A percentile compares a stretch with the other conserved stretches of the same genome.
phyloP scores from a whole-genome alignment of 2,888 invertebrate species.

The Chouioia cunea region DNA sequence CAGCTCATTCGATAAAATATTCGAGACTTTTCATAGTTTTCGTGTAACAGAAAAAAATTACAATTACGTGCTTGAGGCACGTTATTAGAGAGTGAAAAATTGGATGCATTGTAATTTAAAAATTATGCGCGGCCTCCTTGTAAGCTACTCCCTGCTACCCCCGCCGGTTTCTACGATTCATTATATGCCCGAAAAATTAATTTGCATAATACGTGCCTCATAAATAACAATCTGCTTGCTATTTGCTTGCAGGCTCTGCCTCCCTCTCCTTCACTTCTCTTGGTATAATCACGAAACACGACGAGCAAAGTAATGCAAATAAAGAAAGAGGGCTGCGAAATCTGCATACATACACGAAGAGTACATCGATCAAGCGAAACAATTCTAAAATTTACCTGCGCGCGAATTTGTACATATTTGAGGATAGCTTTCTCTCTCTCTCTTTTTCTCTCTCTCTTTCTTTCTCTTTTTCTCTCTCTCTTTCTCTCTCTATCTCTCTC shows the following conservation, averaged over 20 bases:
- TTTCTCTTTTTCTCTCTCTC: neutral
- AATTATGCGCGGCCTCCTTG: slow-evolving; percentile 18
- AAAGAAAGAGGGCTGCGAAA: slow-evolving; percentile 23
- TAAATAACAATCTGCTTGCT: slow-evolving; percentile 47
- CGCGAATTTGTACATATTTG: slow-evolving; percentile 34
- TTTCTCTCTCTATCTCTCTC: no score
- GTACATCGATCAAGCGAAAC: slow-evolving; percentile 44
- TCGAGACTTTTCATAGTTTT: no score
- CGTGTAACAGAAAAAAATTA: neutral
- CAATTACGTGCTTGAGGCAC: neutral
- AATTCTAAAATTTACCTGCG: slow-evolving; percentile 41
- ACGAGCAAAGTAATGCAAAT: slow-evolving; percentile 5
- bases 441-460: neutral
- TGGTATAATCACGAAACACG: slow-evolving; percentile 25
- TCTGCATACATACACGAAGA: slow-evolving; percentile 32
- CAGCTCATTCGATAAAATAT: no score
- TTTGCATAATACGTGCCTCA: slow-evolving; percentile 46
- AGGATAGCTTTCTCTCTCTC: slow-evolving; percentile 17
- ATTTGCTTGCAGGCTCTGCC: neutral
- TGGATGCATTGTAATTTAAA: neutral
- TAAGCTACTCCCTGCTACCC: no score
- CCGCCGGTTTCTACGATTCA: slow-evolving; percentile 40
- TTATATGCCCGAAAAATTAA: slow-evolving; percentile 46
- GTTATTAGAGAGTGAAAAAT: neutral
- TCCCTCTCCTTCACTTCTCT: no score